Conservation (phyloP, 2,888 invertebrate species). For the Tuberolachnus salignus region DNA sequence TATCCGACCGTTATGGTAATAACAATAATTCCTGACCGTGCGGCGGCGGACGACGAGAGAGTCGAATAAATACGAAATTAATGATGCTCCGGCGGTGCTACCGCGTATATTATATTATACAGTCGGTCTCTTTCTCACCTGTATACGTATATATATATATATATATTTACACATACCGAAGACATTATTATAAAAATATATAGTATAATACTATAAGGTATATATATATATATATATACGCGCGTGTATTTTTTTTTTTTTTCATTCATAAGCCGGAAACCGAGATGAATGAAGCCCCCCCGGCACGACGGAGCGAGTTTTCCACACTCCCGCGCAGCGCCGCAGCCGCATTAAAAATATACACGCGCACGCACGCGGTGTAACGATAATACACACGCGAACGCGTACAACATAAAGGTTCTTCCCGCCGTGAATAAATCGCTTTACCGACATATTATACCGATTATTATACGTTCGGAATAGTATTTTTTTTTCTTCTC, state of each 20-base stretch:
- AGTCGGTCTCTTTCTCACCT: constrained; percentile 55
- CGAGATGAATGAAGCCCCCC: constrained; percentile 52
- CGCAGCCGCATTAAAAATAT: constrained; percentile 37
- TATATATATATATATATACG: too few species aligned
- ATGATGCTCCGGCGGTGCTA: constrained; percentile 52
- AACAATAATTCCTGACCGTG: constrained; percentile 40
- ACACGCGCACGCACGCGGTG: constrained; percentile 16
- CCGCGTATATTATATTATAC: too few species aligned
- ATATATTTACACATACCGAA: not conserved
- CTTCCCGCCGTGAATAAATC: constrained; percentile 52
- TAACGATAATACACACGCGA: constrained; percentile 40
- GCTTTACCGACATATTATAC: constrained; percentile 15
- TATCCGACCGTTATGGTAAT: constrained; percentile 54
- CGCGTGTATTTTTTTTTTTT: constrained; percentile 6
- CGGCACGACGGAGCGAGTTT: constrained; percentile 48
- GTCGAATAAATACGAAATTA: constrained; percentile 54
- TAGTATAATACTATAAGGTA: not conserved
- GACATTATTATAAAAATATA: constrained; percentile 25
- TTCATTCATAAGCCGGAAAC: constrained; percentile 56
- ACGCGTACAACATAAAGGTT: constrained; percentile 25
- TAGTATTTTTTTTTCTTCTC: not conserved
- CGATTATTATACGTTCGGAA: not conserved
- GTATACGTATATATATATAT: constrained; percentile 9
- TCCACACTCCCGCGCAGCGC: constrained; percentile 44
- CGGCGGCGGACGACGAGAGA: constrained; percentile 34